A percentile compares a stretch with the other conserved stretches of the same genome.
phyloP scores from a whole-genome alignment of 1,140 invertebrate genomes.

The Phenacoccus solenopsis region DNA sequence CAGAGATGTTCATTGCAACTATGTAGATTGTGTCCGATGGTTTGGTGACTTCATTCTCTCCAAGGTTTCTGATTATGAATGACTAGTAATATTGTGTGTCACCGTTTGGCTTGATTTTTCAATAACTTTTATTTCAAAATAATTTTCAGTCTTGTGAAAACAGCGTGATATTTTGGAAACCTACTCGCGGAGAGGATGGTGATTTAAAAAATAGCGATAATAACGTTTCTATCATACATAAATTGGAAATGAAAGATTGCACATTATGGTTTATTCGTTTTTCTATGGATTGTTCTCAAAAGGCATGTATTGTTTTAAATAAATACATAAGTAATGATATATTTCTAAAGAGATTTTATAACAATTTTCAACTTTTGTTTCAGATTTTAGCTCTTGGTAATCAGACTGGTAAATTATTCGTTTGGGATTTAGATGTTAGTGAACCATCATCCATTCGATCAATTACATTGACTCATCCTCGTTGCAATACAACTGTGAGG shows the following conservation, averaged over 20 bases:
- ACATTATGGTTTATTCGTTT: slow-evolving; percentile 98
- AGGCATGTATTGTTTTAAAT: slow-evolving; percentile 34
- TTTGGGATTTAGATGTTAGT: slow-evolving; percentile 83
- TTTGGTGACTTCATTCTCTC: slow-evolving; percentile 91
- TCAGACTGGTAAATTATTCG: slow-evolving; percentile 78
- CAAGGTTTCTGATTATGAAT: slow-evolving; percentile 47
- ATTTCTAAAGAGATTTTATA: too few relatives aligned
- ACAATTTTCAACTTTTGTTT: slow-evolving; percentile 18
- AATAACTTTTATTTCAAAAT: neutral
- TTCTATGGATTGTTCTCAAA: slow-evolving; percentile 81
- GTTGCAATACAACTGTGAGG: slow-evolving; percentile 71
- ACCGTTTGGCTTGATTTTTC: slow-evolving; percentile 3
- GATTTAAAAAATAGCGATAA: slow-evolving; percentile 57
- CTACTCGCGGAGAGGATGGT: slow-evolving; percentile 55
- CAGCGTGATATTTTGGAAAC: slow-evolving; percentile 95
- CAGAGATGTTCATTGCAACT: slow-evolving; percentile 92
- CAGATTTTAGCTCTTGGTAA: slow-evolving; percentile 82
- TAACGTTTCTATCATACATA: slow-evolving; percentile 66
- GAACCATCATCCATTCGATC: slow-evolving; percentile 60
- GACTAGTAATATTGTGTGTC: slow-evolving; percentile 6
- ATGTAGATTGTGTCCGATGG: slow-evolving; percentile 96
- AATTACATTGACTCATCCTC: slow-evolving; percentile 68
- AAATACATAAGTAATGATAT: too few relatives aligned
- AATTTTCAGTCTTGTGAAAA: slow-evolving; percentile 77
- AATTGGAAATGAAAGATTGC: slow-evolving; percentile 90